A percentile compares a stretch with the other conserved stretches of the same genome.
Evolutionary conservation across 2,888 invertebrate species (phyloP).

Genomic region (Hoplodrina ambigua): DNA sequence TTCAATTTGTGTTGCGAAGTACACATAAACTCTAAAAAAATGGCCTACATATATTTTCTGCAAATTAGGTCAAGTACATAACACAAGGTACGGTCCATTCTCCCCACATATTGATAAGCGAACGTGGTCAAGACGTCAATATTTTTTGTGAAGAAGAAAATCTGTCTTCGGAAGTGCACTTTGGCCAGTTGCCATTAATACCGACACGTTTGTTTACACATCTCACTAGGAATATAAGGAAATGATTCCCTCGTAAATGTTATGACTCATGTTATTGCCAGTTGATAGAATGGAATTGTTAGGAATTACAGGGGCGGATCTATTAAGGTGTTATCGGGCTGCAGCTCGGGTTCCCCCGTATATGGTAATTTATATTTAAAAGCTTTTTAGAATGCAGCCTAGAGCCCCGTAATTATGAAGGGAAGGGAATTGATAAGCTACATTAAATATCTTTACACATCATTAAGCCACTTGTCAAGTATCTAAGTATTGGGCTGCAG

Average conservation of each 20-base stretch:
- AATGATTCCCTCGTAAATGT: constrained; percentile 24
- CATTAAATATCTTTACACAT: not conserved
- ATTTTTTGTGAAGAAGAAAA: constrained; percentile 20
- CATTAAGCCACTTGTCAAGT: not conserved
- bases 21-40: not conserved
- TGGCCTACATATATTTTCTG: not conserved
- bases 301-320: not conserved
- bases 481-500: no score
- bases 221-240: constrained; percentile 4
- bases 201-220: constrained; percentile 26
- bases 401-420: no score
- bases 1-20: no score
- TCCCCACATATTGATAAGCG: constrained; percentile 15
- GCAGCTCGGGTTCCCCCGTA: no score
- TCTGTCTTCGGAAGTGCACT: constrained; percentile 19
- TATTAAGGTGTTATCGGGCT: no score
- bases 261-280: constrained; percentile 19
- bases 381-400: no score
- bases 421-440: not conserved
- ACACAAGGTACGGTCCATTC: not conserved
- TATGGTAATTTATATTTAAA: no score
- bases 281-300: constrained; percentile 16
- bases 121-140: constrained; percentile 14
- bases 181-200: constrained; percentile 44
- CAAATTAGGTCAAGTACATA: constrained; percentile 20